A percentile compares a stretch with the other conserved stretches of the same genome.
phyloP scores from a whole-genome alignment of 2,888 invertebrate species.

The Phyllotreta cruciferae region DNA sequence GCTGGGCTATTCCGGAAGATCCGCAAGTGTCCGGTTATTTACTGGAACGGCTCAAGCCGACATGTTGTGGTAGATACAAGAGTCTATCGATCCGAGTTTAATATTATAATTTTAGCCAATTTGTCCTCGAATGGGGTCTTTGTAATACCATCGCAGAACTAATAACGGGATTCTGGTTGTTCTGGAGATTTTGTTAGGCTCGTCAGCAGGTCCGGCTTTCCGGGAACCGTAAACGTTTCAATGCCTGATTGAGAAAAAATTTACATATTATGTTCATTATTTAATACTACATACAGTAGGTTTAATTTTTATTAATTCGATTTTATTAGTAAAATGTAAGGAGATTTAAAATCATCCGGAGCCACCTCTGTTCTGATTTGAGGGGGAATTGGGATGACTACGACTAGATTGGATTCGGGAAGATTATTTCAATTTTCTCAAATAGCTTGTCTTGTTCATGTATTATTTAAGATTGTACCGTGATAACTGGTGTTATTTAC shows the following conservation, averaged over 20 bases:
- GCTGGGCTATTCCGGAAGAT: slow-evolving; percentile 42
- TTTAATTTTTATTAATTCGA: no score
- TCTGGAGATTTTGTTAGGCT: slow-evolving; percentile 2
- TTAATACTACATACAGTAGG: no score
- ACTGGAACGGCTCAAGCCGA: slow-evolving; percentile 41
- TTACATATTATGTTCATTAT: no score
- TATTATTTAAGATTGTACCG: slow-evolving; percentile 25
- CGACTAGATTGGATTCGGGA: slow-evolving; percentile 16
- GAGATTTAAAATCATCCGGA: background rate
- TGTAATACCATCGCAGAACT: slow-evolving; percentile 54
- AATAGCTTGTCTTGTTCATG: slow-evolving; percentile 21
- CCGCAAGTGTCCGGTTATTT: slow-evolving; percentile 47
- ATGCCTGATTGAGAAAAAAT: no score
- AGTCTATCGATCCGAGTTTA: slow-evolving; percentile 39
- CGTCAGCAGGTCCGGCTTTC: background rate
- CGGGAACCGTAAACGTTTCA: no score
- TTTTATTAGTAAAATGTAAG: no score
- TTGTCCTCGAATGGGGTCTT: slow-evolving; percentile 49
- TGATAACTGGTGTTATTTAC: background rate
- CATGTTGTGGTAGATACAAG: slow-evolving; percentile 42
- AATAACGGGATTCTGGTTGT: slow-evolving; percentile 49
- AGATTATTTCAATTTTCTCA: slow-evolving; percentile 28
- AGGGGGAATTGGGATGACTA: slow-evolving; percentile 10
- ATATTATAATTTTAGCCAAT: slow-evolving; percentile 54
- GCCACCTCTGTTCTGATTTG: slow-evolving; percentile 1